Evolutionary conservation across 2,888 invertebrate species (phyloP), one percentile per base, ranked within the genome.

Genomic region (Philhelius pedissequus): DNA sequence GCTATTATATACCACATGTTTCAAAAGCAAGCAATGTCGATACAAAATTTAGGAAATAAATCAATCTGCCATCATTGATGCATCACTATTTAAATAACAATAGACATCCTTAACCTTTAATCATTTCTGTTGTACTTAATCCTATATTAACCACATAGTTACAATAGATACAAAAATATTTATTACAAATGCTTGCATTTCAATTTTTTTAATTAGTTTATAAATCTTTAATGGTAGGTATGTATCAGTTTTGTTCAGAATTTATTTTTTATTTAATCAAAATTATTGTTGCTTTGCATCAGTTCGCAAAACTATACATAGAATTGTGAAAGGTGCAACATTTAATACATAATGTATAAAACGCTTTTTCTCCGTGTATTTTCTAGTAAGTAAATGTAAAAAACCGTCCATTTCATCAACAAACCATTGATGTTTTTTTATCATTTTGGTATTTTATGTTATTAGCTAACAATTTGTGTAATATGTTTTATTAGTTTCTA

Each of bases 301-400:
- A n/a, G 13, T 48, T 48, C 7, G 22, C 13, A 13, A 48, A 48
- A 15, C 20, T 6, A 45, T 22, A n/a, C n/a, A n/a, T n/a, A 48
- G 2, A 22, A 9, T 18, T 40, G 35, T 7, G 18, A 56, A 20
- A 35, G 38, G 20, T 75, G 30, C 11, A 25, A 25, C 13, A 18
- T 56, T 13, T 22, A 30, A 9, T 25, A 25, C 25, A 25, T 25
- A 25, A 20, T 74, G 35, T 56, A 35, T 40, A 60, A 60, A 35
- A 56, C 45, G 62, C 52, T 62, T 50, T 69, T 13, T 58, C 48
- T 54, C 13, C 64, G 45, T 71, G 45, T 11, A n/a, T 40, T 27
- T n/a, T 43, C 20, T 69, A 25, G 80, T 75, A 80, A 80, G 75
- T 80, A 80, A 20, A 5, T 45, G 13, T 38, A 45, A n/a, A n/a